Base-by-base conservation (phyloP, 2,888 invertebrate species). In the Barypeithes pellucidus region DNA sequence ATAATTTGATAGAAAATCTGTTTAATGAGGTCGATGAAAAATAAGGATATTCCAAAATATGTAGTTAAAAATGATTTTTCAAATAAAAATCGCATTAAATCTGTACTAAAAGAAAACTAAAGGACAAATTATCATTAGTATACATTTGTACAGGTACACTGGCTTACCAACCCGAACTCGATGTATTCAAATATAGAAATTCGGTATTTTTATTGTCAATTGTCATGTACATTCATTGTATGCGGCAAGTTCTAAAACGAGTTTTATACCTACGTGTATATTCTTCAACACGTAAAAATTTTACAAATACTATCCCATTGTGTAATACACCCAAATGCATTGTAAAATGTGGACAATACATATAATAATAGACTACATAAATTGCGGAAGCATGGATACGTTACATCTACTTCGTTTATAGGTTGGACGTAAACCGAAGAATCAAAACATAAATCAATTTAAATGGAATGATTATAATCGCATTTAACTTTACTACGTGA, bases 221-320 rank as follows among this genome's bases (percentile, higher is more conserved):
- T 71, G 65, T 71, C 60, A 54, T 71, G 65, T 69, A 59, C 39
- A 65, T 36, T 65, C 52, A 71, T 71, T 71, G 62, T 70, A 62
- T 12, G 39, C 54, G 18, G 33, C 24, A 45, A 47, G 18, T 59
- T 33, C 22, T 41, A 52, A 52, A 69, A 20, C 29, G 52, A 41
- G 62, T 41, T 61, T 72, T 66, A 66, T 66, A 50, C 72, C 72
- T 54, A 60, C 65, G 41, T 66, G 59, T 52, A 66, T 67, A 62
- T 67, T 72, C 72, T 67, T 67, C 62, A 62, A 62, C 72, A 67
- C 62, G 57, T 67, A 72, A 72, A 72, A 72, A 67, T 62, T 60
- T 62, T 62, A 72, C 72, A 72, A 72, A 67, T 72, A 29, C 45
- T 61, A 20, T 45, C 47, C 43, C 62, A 72, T 72, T 72, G 72